Evolutionary conservation across 2,797 vertebrate genomes (phyloP).

Genomic region (Cirrhinus molitorella): DNA sequence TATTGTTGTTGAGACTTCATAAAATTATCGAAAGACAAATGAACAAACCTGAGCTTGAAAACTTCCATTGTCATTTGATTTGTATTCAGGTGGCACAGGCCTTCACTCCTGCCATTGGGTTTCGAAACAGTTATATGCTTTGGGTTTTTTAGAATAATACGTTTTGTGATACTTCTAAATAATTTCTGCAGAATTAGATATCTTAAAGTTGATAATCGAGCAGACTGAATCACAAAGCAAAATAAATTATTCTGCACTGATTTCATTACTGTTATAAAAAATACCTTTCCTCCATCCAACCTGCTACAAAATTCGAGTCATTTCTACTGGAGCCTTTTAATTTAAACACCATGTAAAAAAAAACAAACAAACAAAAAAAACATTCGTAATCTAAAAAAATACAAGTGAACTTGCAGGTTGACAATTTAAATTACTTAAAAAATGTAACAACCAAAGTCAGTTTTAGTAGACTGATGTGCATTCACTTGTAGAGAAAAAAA

Average conservation of each 20-base stretch:
- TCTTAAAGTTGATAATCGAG: not conserved
- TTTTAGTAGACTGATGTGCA: not conserved
- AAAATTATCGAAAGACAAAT: not conserved
- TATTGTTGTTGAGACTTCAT: not conserved
- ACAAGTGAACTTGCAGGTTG: not conserved
- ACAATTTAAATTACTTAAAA: not conserved
- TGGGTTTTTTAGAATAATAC: not conserved
- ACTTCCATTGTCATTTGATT: not conserved
- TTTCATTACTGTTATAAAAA: not conserved
- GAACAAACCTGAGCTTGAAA: not conserved
- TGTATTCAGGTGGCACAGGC: slow-evolving; percentile 1
- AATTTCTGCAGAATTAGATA: not conserved
- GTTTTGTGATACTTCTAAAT: not conserved
- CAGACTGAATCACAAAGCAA: not conserved
- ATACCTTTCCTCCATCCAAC: not conserved
- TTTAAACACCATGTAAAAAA: not conserved
- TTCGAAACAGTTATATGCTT: not conserved
- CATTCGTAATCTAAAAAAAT: not conserved
- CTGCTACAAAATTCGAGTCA: not conserved
- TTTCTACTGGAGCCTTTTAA: not conserved
- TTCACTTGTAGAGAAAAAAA: not conserved
- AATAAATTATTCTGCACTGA: not conserved
- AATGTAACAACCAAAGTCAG: not conserved
- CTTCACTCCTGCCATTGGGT: not conserved
- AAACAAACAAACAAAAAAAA: no score